phyloP scores from a whole-genome alignment of 2,113 vertebrate species.

The Cygnus atratus region DNA sequence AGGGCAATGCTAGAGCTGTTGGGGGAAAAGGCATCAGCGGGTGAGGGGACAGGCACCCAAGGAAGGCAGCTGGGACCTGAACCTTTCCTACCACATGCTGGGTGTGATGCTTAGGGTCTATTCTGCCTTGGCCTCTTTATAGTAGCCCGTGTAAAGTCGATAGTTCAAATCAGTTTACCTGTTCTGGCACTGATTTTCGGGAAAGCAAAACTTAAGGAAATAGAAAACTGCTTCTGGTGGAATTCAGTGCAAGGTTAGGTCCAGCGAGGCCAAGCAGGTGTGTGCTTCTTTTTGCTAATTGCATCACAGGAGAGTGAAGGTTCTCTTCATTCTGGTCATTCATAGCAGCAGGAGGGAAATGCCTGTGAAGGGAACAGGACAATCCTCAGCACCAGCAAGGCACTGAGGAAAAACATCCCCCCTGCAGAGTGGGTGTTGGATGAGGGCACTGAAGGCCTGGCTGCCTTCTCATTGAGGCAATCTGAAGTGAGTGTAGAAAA shows the following conservation, averaged over 20 bases:
- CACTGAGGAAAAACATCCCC: not conserved
- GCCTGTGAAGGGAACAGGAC: not conserved
- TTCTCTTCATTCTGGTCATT: not conserved
- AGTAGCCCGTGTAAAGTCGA: not conserved
- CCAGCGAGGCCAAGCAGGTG: not conserved
- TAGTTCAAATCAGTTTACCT: not conserved
- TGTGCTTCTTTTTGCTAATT: not conserved
- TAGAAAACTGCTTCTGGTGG: not conserved
- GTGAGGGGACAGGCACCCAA: not conserved
- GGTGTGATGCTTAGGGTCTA: not conserved
- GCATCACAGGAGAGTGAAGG: not conserved
- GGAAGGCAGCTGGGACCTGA: not conserved
- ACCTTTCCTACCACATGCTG: not conserved
- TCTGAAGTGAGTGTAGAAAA: not conserved
- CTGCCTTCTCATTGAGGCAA: not conserved
- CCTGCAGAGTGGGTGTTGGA: not conserved
- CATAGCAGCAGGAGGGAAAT: not conserved
- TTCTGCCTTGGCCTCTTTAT: not conserved
- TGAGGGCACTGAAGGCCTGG: not conserved
- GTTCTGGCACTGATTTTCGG: not conserved
- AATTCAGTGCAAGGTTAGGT: not conserved
- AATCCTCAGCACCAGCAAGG: not conserved
- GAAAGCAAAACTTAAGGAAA: not conserved
- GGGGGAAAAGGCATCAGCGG: not conserved
- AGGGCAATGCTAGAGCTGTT: not conserved